Evolutionary conservation across 2,888 invertebrate genomes (phyloP).

Genomic region (Amiota minor): DNA sequence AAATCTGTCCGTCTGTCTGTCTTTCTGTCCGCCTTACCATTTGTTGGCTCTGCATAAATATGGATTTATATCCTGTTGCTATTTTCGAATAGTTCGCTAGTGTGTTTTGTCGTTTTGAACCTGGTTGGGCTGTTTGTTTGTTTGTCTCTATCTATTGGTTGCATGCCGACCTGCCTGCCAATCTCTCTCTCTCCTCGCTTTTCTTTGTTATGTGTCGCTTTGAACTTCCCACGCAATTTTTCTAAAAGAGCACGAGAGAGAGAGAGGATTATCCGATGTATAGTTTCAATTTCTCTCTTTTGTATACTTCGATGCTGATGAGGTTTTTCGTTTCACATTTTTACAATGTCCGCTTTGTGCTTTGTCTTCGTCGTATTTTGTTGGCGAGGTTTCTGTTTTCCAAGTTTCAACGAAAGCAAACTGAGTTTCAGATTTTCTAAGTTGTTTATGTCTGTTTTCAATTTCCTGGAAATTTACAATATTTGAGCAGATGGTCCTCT

Average conservation of each 20-base stretch:
- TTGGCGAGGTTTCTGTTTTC: not conserved
- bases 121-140: too few species aligned
- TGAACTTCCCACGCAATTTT: slow-evolving; percentile 60
- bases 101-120: too few species aligned
- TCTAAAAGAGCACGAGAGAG: not conserved
- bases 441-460: not conserved
- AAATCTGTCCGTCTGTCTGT: slow-evolving; percentile 30
- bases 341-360: slow-evolving; percentile 54
- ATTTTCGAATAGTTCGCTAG: too few species aligned
- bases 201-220: slow-evolving; percentile 36
- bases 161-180: not conserved
- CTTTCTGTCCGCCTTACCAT: not conserved
- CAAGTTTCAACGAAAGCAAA: slow-evolving; percentile 10
- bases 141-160: too few species aligned
- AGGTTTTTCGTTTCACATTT: slow-evolving; percentile 41
- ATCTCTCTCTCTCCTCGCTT: slow-evolving; percentile 34
- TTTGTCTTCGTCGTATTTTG: slow-evolving; percentile 55
- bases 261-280: too few species aligned
- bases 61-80: too few species aligned
- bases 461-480: slow-evolving; percentile 5
- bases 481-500: slow-evolving; percentile 21
- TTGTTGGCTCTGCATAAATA: too few species aligned
- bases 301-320: slow-evolving; percentile 10
- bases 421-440: not conserved
- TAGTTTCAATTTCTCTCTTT: not conserved